Base-by-base conservation (phyloP, 2,888 invertebrate genomes). In the Hyposoter didymator region DNA sequence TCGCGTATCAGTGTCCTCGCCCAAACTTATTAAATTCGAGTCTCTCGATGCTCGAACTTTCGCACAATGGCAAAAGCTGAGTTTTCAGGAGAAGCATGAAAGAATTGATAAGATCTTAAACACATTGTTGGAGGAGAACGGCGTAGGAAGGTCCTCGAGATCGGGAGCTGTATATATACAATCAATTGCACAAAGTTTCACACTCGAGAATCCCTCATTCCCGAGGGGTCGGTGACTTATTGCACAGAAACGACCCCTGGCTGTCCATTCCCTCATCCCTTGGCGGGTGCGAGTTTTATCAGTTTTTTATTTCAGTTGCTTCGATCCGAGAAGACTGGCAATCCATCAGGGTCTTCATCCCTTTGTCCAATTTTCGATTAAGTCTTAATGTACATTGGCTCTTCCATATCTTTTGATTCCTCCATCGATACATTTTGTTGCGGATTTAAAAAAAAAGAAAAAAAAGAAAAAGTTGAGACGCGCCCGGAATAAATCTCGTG, bases 401-500 rank as follows among this genome's bases (percentile, higher is more conserved):
- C 62, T 19, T 62, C 28, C 64, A 55, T 43, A 47, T 78, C 47
- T 47, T 39, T 32, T 12, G 2, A 7, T 19, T 28, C 10, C 39
- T 64, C 8, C 17, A 66, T 43, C 72, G 35, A 62, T 69, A 43
- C 45, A 59, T 55, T 55, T 73, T 8, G 72, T 12, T 73, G 12
- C 28, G 69, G 64, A 84, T 82, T 88, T 89, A 85, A 86, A 87
- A 86, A 82, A 78, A 82, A 78, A 80, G 88, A 86, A n/a, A n/a
- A n/a, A 88, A 87, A 86, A 81, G 78, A 39, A 39, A 80, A 88
- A 86, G 89, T 84, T 85, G 74, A 87, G 85, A 90, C 90, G 89
- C 88, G 88, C 43, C 69, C 32, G 78, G 90, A 90, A 90, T 90
- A 90, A 89, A 90, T 90, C 90, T 88, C 80, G 75, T 78, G 75